phyloP scores from a whole-genome alignment of 2,113 vertebrate species.

The Pelusios castaneus region DNA sequence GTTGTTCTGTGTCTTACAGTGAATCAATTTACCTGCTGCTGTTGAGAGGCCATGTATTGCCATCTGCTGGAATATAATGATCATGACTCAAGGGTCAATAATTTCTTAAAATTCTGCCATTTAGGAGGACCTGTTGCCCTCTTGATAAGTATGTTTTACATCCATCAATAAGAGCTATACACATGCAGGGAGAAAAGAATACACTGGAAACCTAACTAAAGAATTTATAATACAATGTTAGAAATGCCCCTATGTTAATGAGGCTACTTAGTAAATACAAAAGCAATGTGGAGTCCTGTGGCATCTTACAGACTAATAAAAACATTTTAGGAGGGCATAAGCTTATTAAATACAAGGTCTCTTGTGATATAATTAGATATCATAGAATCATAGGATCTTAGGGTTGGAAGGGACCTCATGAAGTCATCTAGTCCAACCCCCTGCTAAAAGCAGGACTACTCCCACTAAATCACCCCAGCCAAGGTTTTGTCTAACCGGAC shows the following conservation, averaged over 20 bases:
- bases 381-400: too few relatives aligned
- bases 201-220: neutral
- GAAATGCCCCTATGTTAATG: neutral
- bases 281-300: too few relatives aligned
- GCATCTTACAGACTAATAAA: too few relatives aligned
- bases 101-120: neutral
- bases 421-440: too few relatives aligned
- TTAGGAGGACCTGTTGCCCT: neutral
- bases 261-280: neutral
- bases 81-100: too few relatives aligned
- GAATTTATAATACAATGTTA: neutral
- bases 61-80: conserved; percentile 40
- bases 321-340: too few relatives aligned
- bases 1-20: neutral
- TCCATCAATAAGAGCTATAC: neutral
- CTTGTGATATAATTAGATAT: neutral
- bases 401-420: too few relatives aligned
- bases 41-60: conserved; percentile 47
- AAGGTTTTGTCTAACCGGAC: too few relatives aligned
- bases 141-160: neutral
- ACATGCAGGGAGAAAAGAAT: neutral
- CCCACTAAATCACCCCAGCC: too few relatives aligned
- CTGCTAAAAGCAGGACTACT: too few relatives aligned
- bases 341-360: too few relatives aligned
- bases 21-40: neutral